phyloP scores from a whole-genome alignment of 2,113 vertebrate genomes.

The Solea senegalensis region DNA sequence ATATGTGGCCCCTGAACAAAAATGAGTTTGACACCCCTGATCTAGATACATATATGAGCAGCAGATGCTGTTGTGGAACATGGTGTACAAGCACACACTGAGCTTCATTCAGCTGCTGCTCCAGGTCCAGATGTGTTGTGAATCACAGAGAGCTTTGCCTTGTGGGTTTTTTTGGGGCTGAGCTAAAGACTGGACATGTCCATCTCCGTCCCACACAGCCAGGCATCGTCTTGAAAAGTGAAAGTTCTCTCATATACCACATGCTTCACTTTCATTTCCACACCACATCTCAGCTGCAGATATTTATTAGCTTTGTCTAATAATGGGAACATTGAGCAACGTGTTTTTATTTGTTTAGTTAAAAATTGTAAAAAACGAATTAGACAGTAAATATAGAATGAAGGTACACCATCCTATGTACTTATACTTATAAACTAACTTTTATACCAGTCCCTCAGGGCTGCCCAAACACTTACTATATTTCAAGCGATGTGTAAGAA shows the following conservation, averaged over 20 bases:
- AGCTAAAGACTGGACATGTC: constrained; percentile 35
- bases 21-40: too few species aligned
- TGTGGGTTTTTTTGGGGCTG: constrained; percentile 32
- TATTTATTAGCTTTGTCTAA: constrained; percentile 68
- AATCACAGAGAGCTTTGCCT: constrained; percentile 60
- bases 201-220: constrained; percentile 37
- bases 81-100: constrained; percentile 62
- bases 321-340: constrained; percentile 60
- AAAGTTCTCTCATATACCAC: constrained; percentile 52
- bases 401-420: background rate
- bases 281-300: constrained; percentile 31
- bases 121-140: constrained; percentile 70
- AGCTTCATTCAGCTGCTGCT: constrained; percentile 34
- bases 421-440: too few species aligned
- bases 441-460: constrained; percentile 13
- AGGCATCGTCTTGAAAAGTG: constrained; percentile 27
- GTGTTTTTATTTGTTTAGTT: constrained; percentile 33
- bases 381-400: constrained; percentile 3
- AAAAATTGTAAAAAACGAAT: constrained; percentile 13
- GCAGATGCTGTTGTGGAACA: constrained; percentile 49
- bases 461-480: constrained; percentile 14
- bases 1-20: too few species aligned
- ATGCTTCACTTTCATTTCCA: constrained; percentile 41
- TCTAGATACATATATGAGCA: background rate
- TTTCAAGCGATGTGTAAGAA: background rate